A percentile compares a stretch with the other conserved stretches of the same genome.
Conservation (phyloP, 53 echinoderm and acorn worm species). For the Glandiceps talaboti region DNA sequence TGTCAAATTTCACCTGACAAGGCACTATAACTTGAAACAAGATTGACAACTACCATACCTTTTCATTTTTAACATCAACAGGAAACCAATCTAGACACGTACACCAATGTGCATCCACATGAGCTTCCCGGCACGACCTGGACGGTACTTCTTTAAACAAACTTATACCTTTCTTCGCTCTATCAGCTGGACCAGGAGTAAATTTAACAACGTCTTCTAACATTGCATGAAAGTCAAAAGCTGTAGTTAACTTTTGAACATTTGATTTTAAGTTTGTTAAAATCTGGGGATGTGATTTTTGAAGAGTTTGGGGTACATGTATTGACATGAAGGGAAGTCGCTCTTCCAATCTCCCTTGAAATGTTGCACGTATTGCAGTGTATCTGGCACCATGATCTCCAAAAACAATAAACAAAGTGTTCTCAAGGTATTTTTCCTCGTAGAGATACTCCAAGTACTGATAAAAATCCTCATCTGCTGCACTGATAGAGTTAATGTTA, state of each 20-base stretch:
- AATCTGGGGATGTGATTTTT: conserved; percentile 7
- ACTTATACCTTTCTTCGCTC: conserved; percentile 20
- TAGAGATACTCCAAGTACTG: conserved; percentile 8
- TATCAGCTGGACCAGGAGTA: not conserved
- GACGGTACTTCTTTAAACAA: conserved; percentile 25
- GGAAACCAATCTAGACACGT: conserved; percentile 34
- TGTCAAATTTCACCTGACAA: no score
- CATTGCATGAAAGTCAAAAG: conserved; percentile 39
- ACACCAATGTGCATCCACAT: conserved; percentile 34
- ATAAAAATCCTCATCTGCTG: conserved; percentile 27
- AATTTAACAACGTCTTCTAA: conserved; percentile 19
- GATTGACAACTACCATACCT: no score
- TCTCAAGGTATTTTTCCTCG: conserved; percentile 16
- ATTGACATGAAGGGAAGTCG: conserved; percentile 36
- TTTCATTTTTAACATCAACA: not conserved
- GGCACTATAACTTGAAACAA: no score
- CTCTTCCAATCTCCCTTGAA: conserved; percentile 52
- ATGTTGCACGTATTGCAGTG: conserved; percentile 17
- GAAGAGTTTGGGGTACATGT: conserved; percentile 25
- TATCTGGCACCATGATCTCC: conserved; percentile 44
- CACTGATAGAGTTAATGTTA: conserved; percentile 24
- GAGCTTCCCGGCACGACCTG: conserved; percentile 28
- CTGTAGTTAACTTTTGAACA: conserved; percentile 22
- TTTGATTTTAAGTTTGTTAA: conserved; percentile 22
- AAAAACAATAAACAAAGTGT: conserved; percentile 27